These are phyloP conservation scores for Atta texana DNA, from an alignment of 1,140 invertebrate species.

Conservation along the genomic window DNA sequence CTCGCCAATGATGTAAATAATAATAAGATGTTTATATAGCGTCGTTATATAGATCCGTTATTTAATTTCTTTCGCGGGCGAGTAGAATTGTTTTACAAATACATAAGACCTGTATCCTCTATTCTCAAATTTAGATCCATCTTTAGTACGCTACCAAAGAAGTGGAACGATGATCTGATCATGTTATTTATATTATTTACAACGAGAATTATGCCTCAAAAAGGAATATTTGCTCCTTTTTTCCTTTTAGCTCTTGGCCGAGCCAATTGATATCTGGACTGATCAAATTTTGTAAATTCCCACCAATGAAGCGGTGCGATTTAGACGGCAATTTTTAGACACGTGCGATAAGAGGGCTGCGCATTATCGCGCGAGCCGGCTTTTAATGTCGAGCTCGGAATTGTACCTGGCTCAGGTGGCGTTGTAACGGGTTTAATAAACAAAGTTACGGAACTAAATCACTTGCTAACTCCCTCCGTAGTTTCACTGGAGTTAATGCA, in stretches of 20 bases:
- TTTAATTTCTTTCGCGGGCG: conserved; percentile 54
- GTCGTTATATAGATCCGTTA: conserved; percentile 52
- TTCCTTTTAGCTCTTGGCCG: neutral
- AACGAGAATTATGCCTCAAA: conserved; percentile 54
- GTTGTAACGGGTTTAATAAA: conserved; percentile 82
- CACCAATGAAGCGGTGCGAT: conserved; percentile 37
- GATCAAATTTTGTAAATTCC: conserved; percentile 69
- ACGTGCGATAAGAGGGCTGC: conserved; percentile 64
- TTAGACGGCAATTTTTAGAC: conserved; percentile 42
- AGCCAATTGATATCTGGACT: conserved; percentile 29
- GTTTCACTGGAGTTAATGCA: neutral
- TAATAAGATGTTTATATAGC: conserved; percentile 64
- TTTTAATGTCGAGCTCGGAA: conserved; percentile 81
- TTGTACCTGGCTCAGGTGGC: conserved; percentile 83
- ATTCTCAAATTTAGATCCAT: conserved; percentile 52
- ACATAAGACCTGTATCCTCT: conserved; percentile 8
- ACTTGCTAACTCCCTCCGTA: conserved; percentile 10
- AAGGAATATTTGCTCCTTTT: conserved; percentile 27
- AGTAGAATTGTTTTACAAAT: conserved; percentile 25
- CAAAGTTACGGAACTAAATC: conserved; percentile 64
- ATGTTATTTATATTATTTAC: conserved; percentile 66
- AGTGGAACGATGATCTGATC: conserved; percentile 45
- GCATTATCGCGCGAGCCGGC: conserved; percentile 76
- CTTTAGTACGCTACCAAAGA: conserved; percentile 65
- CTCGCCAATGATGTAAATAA: conserved; percentile 66